Percentiles rank a stretch among this genome's conserved stretches.
phyloP scores from a whole-genome alignment of 2,888 invertebrate species.

The Phaedon cochleariae region DNA sequence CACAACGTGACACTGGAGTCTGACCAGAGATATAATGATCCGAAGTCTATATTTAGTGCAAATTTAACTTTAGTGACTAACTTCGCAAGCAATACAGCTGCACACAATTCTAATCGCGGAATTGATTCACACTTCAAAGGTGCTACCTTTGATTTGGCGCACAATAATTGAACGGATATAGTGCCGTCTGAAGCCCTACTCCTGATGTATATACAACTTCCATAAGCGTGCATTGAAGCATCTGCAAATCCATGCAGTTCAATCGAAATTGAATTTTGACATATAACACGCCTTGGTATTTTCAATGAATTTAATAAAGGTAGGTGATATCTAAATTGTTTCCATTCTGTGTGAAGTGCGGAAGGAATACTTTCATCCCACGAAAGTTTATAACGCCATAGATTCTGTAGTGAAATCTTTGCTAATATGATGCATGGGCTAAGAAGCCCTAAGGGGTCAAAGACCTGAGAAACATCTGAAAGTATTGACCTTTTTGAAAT shows the following conservation, averaged over 20 bases:
- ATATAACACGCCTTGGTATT: not conserved
- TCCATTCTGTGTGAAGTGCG: not conserved
- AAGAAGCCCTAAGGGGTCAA: not conserved
- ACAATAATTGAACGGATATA: too few relatives aligned
- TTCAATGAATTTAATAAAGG: not conserved
- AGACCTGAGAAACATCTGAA: not conserved
- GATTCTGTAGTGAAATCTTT: not conserved
- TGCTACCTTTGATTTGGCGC: too few relatives aligned
- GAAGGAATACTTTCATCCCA: not conserved
- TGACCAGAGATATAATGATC: too few relatives aligned
- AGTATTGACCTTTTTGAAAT: not conserved
- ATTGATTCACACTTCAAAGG: too few relatives aligned
- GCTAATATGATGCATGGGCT: not conserved
- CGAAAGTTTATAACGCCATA: not conserved
- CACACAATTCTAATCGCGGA: too few relatives aligned
- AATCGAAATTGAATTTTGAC: not conserved
- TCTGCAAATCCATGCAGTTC: not conserved
- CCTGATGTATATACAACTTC: conserved; percentile 7
- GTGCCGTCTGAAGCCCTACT: too few relatives aligned
- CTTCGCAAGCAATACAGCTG: too few relatives aligned
- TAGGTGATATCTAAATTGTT: not conserved
- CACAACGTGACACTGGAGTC: too few relatives aligned
- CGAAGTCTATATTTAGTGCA: too few relatives aligned
- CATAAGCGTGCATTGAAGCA: not conserved
- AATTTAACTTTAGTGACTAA: too few relatives aligned